Evolutionary conservation across 2,797 vertebrate species (phyloP).

Genomic region (Coccyzus lansbergi): DNA sequence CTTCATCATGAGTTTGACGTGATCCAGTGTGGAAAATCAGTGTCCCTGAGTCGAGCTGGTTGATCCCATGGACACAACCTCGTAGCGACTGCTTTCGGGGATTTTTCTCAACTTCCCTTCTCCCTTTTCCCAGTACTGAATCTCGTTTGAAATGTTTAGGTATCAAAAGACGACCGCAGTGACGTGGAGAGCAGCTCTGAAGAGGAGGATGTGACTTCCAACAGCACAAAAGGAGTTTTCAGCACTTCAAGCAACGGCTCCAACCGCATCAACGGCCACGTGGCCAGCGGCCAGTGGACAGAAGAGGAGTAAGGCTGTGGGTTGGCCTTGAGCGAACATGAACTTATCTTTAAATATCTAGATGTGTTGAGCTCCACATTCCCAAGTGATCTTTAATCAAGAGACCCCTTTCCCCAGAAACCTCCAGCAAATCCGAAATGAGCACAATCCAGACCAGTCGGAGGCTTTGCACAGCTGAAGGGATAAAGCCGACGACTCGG

Average conservation of each 20-base stretch:
- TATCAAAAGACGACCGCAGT: slow-evolving; percentile 93
- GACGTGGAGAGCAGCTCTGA: slow-evolving; percentile 98
- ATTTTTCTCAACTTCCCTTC: background rate
- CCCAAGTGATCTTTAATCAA: slow-evolving; percentile 69
- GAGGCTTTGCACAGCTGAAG: slow-evolving; percentile 29
- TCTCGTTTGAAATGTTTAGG: slow-evolving; percentile 72
- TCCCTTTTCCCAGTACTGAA: background rate
- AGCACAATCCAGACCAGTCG: background rate
- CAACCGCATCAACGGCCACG: slow-evolving; percentile 89
- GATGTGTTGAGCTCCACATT: slow-evolving; percentile 59
- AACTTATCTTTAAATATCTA: slow-evolving; percentile 55
- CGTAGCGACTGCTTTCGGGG: background rate
- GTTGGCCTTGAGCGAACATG: slow-evolving; percentile 35
- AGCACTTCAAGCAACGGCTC: slow-evolving; percentile 81
- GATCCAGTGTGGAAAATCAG: background rate
- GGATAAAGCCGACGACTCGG: slow-evolving; percentile 6
- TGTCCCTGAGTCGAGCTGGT: background rate
- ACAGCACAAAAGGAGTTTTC: slow-evolving; percentile 70
- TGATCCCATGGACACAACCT: background rate
- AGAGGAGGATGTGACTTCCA: slow-evolving; percentile 81
- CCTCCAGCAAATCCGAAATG: slow-evolving; percentile 17
- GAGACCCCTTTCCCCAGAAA: slow-evolving; percentile 45
- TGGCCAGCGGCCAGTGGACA: slow-evolving; percentile 74
- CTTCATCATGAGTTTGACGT: background rate
- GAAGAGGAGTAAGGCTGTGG: slow-evolving; percentile 68